Base-by-base conservation (phyloP, 2,888 invertebrate species). In the Drepana falcataria region DNA sequence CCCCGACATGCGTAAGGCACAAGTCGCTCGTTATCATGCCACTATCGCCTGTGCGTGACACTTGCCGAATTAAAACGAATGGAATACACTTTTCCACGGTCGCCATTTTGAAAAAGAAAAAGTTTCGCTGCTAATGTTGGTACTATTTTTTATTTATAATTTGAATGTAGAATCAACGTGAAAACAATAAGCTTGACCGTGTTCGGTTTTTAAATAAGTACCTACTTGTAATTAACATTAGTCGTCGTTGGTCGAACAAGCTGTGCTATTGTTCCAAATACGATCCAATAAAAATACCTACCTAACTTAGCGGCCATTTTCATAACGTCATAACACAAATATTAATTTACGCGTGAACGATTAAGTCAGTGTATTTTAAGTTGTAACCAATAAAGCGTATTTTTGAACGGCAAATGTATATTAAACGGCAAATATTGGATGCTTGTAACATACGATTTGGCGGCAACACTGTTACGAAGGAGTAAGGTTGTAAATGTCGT, bases 101-200 rank as follows among this genome's bases (percentile, higher is more conserved):
- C 66, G 81, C 81, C 81, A 81, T 81, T 65, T 81, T 83, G 78
- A 69, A 76, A 81, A 75, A 73, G 69, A 71, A 65, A 67, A 59
- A 68, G 68, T 66, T 63, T 68, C 61, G 61, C 58, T 63, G 63
- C 66, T 65, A 64, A 21, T 21, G 64, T 64, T 63, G 61, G 65
- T 53, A 58, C 58, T 58, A 55, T 55, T 58, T 58, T 51, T 59
- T 61, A 52, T 44, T 44, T 1, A 2, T 9, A 9, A 44, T 44
- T 44, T 44, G 44, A 44, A 9, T 9, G 9, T 44, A 44, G 0
- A 44, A 44, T 44, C 9, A 9, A 44, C 9, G 6, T 44, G 44
- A 44, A 44, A 44, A 44, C 9, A 44, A 44, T 9, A 44, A 9
- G 44, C 44, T 40, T 49, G n/a, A 37, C n/a, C 21, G 21, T 4